Evolutionary conservation across 2,113 vertebrate species (phyloP).

Genomic region (Caretta caretta): DNA sequence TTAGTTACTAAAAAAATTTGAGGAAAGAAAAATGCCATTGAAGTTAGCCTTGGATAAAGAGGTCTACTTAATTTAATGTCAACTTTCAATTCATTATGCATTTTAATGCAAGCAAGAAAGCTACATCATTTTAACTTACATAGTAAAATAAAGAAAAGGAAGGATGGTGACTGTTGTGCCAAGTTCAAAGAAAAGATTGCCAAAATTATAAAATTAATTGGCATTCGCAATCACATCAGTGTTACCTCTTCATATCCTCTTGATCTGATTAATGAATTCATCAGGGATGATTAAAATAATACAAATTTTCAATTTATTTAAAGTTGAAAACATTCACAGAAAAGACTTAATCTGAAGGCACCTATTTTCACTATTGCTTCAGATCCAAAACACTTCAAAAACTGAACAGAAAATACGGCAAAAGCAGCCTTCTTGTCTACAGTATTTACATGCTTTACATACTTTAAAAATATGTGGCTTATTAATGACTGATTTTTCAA

Average conservation of each 20-base stretch:
- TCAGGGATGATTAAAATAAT: background rate
- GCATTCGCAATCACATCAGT: accelerated
- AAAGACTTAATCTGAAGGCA: background rate
- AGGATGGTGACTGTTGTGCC: accelerated
- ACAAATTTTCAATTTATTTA: background rate
- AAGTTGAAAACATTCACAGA: background rate
- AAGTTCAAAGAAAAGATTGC: background rate
- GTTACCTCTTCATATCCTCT: background rate
- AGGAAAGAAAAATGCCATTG: background rate
- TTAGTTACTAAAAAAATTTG: background rate
- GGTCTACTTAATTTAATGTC: background rate
- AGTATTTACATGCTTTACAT: slow-evolving; percentile 79
- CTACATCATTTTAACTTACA: background rate
- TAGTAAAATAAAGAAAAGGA: background rate
- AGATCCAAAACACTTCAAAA: slow-evolving; percentile 25
- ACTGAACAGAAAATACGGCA: slow-evolving; percentile 68
- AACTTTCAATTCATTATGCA: background rate
- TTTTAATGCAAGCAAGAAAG: background rate
- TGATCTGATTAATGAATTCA: background rate
- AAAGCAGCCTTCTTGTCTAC: slow-evolving; percentile 63
- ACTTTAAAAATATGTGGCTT: slow-evolving; percentile 81
- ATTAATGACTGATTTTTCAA: slow-evolving; percentile 77
- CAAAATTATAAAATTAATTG: background rate
- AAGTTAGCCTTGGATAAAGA: background rate
- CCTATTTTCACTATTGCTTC: slow-evolving; percentile 51